Evolutionary conservation across 2,797 vertebrate species (phyloP).

Genomic region (Gephyroberyx darwinii): DNA sequence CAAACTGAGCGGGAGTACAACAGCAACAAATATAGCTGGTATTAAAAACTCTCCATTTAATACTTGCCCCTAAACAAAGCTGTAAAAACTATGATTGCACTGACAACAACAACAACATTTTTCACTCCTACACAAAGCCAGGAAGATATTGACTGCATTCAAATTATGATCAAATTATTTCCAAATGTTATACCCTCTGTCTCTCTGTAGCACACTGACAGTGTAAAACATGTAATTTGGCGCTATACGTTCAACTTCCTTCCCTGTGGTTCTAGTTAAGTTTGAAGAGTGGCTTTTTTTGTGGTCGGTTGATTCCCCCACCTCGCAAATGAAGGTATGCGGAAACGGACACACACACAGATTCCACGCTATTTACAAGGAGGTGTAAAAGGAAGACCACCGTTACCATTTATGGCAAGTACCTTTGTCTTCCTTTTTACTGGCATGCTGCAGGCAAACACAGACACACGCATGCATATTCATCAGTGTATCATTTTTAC

Average conservation of each 20-base stretch:
- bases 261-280: too few relatives aligned
- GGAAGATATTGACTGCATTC: background rate
- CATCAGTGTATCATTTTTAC: conserved; percentile 35
- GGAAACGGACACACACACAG: background rate
- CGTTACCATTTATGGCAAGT: background rate
- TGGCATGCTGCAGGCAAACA: background rate
- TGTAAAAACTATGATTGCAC: background rate
- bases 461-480: background rate
- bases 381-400: background rate
- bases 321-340: conserved; percentile 31
- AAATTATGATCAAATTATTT: background rate
- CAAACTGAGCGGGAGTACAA: conserved; percentile 22
- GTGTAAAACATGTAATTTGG: too few relatives aligned
- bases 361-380: background rate
- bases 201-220: too few relatives aligned
- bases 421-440: background rate
- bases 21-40: conserved; percentile 4
- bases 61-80: background rate
- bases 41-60: conserved; percentile 30
- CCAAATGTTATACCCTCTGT: background rate
- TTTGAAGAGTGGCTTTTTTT: conserved; percentile 9
- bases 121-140: background rate
- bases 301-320: background rate
- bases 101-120: background rate
- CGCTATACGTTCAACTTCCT: too few relatives aligned